Base-by-base conservation (phyloP, 2,888 invertebrate species). In the Philhelius pedissequus region DNA sequence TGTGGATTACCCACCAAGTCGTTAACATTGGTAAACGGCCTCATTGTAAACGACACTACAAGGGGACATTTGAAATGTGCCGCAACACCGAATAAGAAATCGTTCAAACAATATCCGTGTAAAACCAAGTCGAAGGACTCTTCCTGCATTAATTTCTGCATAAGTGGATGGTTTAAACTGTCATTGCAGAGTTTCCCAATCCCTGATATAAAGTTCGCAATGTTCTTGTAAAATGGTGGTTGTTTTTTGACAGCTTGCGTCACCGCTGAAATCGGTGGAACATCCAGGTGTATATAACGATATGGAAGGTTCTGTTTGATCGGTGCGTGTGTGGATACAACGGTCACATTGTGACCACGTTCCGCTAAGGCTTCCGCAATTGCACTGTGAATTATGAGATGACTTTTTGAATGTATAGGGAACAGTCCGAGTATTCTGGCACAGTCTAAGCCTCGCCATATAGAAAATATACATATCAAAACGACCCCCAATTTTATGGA, bases 291-390 rank as follows among this genome's bases (percentile, higher is more conserved):
- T 4, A 62, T 40, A 25, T 40, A 62, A 9, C 40, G 60, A 6
- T 62, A 62, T 1, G 22, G 38, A 25, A 25, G 38, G 2, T 45
- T 20, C 20, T 64, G 20, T 8, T 45, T 64, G 3, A 20, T 30
- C 27, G 87, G 87, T 1, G 87, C 87, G 5, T 83, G 69, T 3
- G 86, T 86, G 0, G 88, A 50, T 3, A 90, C 77, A 6, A 90
- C 86, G 0, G 90, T 90, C 1, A 90, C 88, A 52, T 91, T 87
- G 66, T 90, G 91, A 4, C 90, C 91, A 3, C 79, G 78, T 60
- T 89, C 87, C 0, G 89, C 89, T 35, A 90, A 76, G 0, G 88
- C 80, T 18, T 87, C 87, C 71, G 89, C 88, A 43, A 90, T 75
- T 1, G 89, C 86, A 80, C 87, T 88, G 43, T 89, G 89, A 32